Evolutionary conservation across 2,113 vertebrate genomes (phyloP).

Genomic region (Heterocephalus glaber): DNA sequence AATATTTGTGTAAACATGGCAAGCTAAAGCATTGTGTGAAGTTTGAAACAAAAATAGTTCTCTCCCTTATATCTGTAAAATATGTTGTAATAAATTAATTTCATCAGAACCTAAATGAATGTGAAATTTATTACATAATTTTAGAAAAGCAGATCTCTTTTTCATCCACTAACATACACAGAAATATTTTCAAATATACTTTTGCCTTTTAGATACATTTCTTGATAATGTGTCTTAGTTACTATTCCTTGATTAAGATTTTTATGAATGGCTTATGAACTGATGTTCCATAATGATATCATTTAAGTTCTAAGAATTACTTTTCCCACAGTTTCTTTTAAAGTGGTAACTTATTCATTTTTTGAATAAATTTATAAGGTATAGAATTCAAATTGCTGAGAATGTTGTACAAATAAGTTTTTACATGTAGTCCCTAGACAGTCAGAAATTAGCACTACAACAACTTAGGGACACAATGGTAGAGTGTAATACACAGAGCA

Average conservation of each 20-base stretch:
- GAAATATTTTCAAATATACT: not conserved
- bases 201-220: not conserved
- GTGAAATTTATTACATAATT: not conserved
- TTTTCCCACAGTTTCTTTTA: not conserved
- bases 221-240: not conserved
- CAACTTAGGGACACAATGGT: not conserved
- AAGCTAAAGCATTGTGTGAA: not conserved
- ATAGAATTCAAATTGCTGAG: conserved; percentile 8
- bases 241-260: not conserved
- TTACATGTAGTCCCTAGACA: not conserved
- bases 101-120: not conserved
- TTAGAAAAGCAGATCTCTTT: not conserved
- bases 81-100: conserved; percentile 12
- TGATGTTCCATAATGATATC: not conserved
- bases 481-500: not conserved
- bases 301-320: not conserved
- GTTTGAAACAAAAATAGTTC: not conserved
- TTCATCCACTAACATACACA: not conserved
- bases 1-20: not conserved
- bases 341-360: not conserved
- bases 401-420: not conserved
- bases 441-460: not conserved
- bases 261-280: not conserved
- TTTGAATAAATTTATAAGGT: not conserved
- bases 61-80: not conserved